phyloP scores from a whole-genome alignment of 2,888 invertebrate genomes.

The Mythimna impura region DNA sequence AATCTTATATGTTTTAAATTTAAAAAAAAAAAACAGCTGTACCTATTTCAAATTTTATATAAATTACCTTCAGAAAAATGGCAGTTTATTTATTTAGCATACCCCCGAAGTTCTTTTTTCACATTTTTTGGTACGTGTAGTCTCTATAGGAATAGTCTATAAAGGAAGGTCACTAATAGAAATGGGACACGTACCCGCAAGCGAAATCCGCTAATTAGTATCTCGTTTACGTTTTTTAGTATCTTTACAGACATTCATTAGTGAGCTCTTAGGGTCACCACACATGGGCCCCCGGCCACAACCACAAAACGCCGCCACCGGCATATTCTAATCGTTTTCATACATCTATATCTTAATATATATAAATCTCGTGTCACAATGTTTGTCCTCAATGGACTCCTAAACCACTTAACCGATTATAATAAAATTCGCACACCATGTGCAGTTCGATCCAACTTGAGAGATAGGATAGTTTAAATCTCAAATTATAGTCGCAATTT shows the following conservation, averaged over 20 bases:
- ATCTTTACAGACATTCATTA: slow-evolving; percentile 31
- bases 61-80: not conserved
- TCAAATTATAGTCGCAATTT: too few species aligned
- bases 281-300: too few species aligned
- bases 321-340: too few species aligned
- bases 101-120: not conserved
- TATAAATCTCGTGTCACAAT: too few species aligned
- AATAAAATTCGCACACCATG: too few species aligned
- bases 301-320: too few species aligned
- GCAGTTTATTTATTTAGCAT: not conserved
- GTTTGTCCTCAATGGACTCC: too few species aligned
- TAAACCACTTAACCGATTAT: too few species aligned
- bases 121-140: slow-evolving; percentile 8
- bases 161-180: slow-evolving; percentile 11
- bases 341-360: too few species aligned
- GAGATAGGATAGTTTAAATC: too few species aligned
- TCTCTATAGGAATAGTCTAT: slow-evolving; percentile 1
- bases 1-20: too few species aligned
- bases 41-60: not conserved
- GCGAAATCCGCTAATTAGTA: slow-evolving; percentile 41
- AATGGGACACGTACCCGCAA: slow-evolving; percentile 1
- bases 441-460: too few species aligned
- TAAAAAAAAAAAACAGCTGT: not conserved
- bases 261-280: not conserved
- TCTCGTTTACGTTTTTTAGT: slow-evolving; percentile 10